phyloP scores from a whole-genome alignment of 2,797 vertebrate genomes.

The Valencia hispanica region DNA sequence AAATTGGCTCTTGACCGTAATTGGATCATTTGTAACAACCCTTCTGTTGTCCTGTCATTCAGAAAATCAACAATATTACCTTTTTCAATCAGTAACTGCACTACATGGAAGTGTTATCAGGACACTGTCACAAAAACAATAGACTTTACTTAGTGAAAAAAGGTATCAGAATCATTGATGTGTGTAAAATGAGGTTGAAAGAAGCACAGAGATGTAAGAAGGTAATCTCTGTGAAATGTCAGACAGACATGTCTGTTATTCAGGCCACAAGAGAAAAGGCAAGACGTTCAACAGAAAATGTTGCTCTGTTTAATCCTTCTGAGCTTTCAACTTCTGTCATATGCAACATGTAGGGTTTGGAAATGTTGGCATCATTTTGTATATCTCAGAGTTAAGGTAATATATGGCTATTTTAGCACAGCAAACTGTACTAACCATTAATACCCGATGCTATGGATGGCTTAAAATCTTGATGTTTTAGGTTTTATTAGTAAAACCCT shows the following conservation, averaged over 20 bases:
- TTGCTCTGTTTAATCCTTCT: constrained; percentile 29
- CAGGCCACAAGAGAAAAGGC: neutral
- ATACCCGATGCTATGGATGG: neutral
- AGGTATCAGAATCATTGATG: neutral
- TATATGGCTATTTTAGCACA: neutral
- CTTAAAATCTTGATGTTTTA: neutral
- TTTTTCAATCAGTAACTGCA: neutral
- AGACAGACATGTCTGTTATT: neutral
- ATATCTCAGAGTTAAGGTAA: neutral
- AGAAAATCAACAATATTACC: neutral
- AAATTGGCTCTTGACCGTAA: neutral
- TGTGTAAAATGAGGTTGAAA: neutral
- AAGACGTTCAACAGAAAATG: neutral
- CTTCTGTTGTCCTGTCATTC: neutral
- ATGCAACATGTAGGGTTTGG: neutral
- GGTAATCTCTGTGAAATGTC: neutral
- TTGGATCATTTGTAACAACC: neutral
- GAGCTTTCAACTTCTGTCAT: constrained; percentile 26
- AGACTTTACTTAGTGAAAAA: neutral
- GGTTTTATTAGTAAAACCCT: neutral
- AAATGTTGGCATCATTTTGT: neutral
- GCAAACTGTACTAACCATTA: neutral
- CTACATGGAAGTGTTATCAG: neutral
- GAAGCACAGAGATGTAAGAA: neutral
- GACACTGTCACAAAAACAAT: neutral